These are phyloP conservation scores for Madoqua kirkii DNA, from an alignment of 2,113 vertebrate species.

Conservation along the genomic window DNA sequence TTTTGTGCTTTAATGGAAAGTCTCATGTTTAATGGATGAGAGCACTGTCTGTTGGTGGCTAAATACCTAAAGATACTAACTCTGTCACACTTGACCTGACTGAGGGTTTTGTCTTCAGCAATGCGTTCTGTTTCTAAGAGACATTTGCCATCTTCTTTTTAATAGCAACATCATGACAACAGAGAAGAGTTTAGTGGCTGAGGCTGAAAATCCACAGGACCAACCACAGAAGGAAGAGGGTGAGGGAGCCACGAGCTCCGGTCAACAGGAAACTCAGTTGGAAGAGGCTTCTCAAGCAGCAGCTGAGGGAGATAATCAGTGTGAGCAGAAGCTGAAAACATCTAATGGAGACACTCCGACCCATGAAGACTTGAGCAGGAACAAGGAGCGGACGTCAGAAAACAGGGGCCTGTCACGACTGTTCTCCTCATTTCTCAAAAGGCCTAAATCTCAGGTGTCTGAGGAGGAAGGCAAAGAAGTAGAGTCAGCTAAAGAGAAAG, in stretches of 20 bases:
- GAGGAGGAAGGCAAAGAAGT: conserved; percentile 83
- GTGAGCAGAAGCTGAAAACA: conserved; percentile 72
- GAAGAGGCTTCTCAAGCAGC: conserved; percentile 64
- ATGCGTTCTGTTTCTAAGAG: background rate
- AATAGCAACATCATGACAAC: conserved; percentile 93
- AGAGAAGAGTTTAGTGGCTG: conserved; percentile 85
- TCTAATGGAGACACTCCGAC: conserved; percentile 79
- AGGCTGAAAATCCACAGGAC: conserved; percentile 78
- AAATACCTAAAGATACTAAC: background rate
- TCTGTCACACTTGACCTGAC: background rate
- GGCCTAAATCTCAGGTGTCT: conserved; percentile 90
- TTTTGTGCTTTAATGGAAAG: conserved; percentile 52
- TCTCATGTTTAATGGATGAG: background rate
- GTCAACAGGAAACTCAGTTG: conserved; percentile 69
- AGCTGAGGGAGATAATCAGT: conserved; percentile 43
- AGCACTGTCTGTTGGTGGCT: background rate
- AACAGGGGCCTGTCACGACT: conserved; percentile 91
- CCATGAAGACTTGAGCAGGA: conserved; percentile 83
- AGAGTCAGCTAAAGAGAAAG: conserved; percentile 75
- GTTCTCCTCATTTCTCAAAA: conserved; percentile 94
- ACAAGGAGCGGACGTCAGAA: conserved; percentile 82
- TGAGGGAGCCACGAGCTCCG: conserved; percentile 72
- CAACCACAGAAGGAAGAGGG: conserved; percentile 79
- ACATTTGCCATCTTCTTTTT: conserved; percentile 35
- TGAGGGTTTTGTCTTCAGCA: background rate